Percentiles rank a stretch among this genome's conserved stretches.
Conservation (phyloP, 2,113 vertebrate species). For the Neomonachus schauinslandi region DNA sequence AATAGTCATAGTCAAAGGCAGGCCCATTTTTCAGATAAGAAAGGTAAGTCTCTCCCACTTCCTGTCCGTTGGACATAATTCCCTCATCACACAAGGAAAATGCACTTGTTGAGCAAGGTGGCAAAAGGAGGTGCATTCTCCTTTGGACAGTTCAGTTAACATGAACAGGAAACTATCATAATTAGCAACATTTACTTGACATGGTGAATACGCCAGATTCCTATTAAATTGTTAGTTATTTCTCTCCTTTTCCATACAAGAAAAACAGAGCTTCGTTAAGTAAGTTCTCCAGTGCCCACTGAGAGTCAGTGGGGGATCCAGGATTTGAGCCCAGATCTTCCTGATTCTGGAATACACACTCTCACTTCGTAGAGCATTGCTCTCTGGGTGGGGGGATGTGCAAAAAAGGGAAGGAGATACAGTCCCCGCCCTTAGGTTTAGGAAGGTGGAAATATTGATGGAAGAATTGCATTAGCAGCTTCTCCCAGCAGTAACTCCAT, state of each 20-base stretch:
- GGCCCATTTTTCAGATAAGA: background rate
- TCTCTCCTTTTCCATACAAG: background rate
- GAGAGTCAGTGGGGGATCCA: background rate
- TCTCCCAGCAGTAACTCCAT: constrained; percentile 14
- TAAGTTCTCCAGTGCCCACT: background rate
- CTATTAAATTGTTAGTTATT: background rate
- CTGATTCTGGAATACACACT: background rate
- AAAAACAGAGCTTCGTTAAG: constrained; percentile 38
- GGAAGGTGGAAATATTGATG: background rate
- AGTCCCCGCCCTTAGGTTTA: background rate
- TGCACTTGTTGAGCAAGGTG: background rate
- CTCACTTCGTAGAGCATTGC: background rate
- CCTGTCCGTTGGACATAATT: background rate
- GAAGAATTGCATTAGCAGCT: background rate
- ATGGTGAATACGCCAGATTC: background rate
- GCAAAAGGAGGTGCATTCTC: background rate
- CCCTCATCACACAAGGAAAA: background rate
- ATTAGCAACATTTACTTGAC: background rate
- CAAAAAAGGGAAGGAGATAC: background rate
- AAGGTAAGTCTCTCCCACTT: background rate
- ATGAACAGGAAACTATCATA: background rate
- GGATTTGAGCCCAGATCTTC: background rate
- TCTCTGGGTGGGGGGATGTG: background rate
- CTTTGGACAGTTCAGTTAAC: background rate
- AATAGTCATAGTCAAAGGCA: background rate